A percentile compares a stretch with the other conserved stretches of the same genome.
Conservation (phyloP, 2,797 vertebrate genomes). For the Acanthurus lineatus region DNA sequence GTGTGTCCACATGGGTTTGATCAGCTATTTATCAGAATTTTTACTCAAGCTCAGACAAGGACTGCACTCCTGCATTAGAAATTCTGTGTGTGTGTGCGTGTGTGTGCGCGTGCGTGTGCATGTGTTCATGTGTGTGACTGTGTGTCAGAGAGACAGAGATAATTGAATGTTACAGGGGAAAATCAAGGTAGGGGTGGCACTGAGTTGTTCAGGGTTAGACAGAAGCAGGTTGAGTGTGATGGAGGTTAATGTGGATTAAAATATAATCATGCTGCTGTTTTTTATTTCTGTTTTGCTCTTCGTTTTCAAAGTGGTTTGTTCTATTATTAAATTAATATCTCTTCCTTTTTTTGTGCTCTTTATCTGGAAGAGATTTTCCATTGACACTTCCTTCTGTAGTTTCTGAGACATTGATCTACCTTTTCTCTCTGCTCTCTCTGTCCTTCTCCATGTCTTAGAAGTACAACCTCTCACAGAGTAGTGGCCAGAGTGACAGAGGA, state of each 20-base stretch:
- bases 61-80: constrained; percentile 22
- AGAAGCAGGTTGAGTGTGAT: neutral
- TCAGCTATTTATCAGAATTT: constrained; percentile 63
- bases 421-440: constrained; percentile 11
- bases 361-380: neutral
- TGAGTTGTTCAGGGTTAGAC: constrained; percentile 10
- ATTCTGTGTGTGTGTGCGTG: neutral
- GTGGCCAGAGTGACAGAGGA: constrained; percentile 63
- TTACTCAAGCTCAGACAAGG: constrained; percentile 26
- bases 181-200: neutral
- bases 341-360: neutral
- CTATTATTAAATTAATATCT: neutral
- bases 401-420: constrained; percentile 7
- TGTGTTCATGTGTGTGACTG: neutral
- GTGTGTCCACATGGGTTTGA: constrained; percentile 36
- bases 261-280: neutral
- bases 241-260: neutral
- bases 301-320: constrained; percentile 1
- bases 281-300: neutral
- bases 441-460: constrained; percentile 31
- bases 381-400: neutral
- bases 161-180: neutral
- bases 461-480: constrained; percentile 43
- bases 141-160: neutral
- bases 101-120: neutral